Base-by-base conservation (phyloP, 1,140 invertebrate species). In the Euwallacea fornicatus region DNA sequence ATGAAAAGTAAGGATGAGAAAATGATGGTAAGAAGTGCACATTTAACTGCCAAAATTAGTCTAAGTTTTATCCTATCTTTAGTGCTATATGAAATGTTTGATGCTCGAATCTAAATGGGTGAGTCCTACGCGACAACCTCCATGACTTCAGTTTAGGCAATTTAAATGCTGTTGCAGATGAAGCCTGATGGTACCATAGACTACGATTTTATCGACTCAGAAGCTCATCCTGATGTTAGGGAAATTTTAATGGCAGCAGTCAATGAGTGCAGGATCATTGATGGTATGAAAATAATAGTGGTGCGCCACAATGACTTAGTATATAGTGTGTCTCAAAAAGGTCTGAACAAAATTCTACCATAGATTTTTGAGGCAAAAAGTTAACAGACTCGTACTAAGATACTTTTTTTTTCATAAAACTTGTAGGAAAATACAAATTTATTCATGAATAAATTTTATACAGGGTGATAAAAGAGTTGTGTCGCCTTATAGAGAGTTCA, bases 31-130 rank as follows among this genome's bases (percentile, higher is more conserved):
- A 68, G 13, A 33, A 33, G 21, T 33, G 21, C 4, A 4, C 21
- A 33, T 33, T 33, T 33, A 33, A 33, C 21, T 33, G 21, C 21
- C 21, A 33, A 33, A 33, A 33, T 33, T 33, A 33, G 0, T 13
- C 21, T 47, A 41, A 66, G 55, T 43, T 53, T 41, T 33, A 64
- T 64, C 13, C 33, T 33, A 42, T 66, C 73, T 75, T 61, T 55
- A 77, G 76, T 76, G 75, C 54, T 77, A 77, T 16, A 77, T 77
- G 76, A 76, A 76, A 43, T 77, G 76, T 61, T 46, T 77, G 6
- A 77, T 77, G 76, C n/a, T 69, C 33, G 71, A 74, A 69, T 71
- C 73, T 46, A 77, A 75, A 71, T 77, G 76, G 76, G 76, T 77
- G 72, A 53, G 66, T 21, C 7, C 10, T 58, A 7, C 7, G 33